Evolutionary conservation across 1,140 invertebrate genomes (phyloP).

Genomic region (Hypsibius dujardini): DNA sequence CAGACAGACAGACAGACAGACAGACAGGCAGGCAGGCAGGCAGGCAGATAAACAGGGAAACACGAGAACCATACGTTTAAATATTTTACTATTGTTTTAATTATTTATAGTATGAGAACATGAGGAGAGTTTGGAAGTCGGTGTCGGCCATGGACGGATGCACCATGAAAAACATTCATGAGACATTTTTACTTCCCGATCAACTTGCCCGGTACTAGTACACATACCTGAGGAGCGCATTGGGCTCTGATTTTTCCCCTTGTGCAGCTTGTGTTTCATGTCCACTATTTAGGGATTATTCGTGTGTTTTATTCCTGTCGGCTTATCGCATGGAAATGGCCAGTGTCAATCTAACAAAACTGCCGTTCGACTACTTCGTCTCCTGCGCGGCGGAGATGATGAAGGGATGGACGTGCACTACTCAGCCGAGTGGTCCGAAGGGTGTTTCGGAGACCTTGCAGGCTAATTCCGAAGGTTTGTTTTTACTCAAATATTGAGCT

Average conservation of each 20-base stretch:
- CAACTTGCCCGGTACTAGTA: background rate
- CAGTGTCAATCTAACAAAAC: background rate
- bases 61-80: no score
- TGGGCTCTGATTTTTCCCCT: no score
- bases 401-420: constrained; percentile 6
- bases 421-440: background rate
- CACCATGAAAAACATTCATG: constrained; percentile 4
- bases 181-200: constrained; percentile 6
- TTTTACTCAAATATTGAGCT: no score
- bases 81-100: background rate
- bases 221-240: no score
- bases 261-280: no score
- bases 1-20: no score
- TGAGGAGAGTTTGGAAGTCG: background rate
- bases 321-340: background rate
- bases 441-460: background rate
- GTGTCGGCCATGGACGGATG: background rate
- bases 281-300: background rate
- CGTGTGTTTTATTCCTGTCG: background rate
- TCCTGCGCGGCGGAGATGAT: background rate
- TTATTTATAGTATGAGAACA: constrained; percentile 7
- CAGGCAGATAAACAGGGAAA: no score
- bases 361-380: background rate
- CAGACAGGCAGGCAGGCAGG: no score
- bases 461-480: background rate